Conservation (phyloP, 2,797 vertebrate species). For the Chiloscyllium punctatum region DNA sequence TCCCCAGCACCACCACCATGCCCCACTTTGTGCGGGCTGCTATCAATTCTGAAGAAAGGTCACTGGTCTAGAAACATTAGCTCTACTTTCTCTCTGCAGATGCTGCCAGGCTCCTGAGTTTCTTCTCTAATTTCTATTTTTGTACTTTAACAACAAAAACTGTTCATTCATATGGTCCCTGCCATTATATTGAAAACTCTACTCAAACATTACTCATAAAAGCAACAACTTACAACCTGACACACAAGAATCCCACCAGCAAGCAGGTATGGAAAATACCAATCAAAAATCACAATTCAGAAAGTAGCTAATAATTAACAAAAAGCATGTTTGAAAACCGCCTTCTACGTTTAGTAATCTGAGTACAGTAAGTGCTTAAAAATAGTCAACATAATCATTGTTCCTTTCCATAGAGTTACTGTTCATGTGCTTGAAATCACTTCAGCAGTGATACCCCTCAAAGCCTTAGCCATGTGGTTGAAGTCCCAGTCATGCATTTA, state of each 20-base stretch:
- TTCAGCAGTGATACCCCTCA: neutral
- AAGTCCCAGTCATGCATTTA: neutral
- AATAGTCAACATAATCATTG: neutral
- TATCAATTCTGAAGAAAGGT: too few relatives aligned
- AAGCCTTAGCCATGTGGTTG: neutral
- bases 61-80: too few relatives aligned
- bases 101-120: too few relatives aligned
- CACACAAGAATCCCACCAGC: neutral
- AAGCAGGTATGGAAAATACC: neutral
- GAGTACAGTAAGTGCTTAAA: neutral
- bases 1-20: too few relatives aligned
- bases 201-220: neutral
- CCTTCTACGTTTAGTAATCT: neutral
- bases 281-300: neutral
- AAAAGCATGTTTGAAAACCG: neutral
- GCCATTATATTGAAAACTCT: neutral
- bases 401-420: neutral
- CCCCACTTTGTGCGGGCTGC: too few relatives aligned
- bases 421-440: neutral
- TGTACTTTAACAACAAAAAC: too few relatives aligned
- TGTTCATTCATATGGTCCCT: neutral
- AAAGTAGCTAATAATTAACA: neutral
- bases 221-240: neutral
- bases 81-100: too few relatives aligned
- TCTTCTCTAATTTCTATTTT: too few relatives aligned